phyloP scores from a whole-genome alignment of 2,113 vertebrate species.

The Poeciliopsis retropinna region DNA sequence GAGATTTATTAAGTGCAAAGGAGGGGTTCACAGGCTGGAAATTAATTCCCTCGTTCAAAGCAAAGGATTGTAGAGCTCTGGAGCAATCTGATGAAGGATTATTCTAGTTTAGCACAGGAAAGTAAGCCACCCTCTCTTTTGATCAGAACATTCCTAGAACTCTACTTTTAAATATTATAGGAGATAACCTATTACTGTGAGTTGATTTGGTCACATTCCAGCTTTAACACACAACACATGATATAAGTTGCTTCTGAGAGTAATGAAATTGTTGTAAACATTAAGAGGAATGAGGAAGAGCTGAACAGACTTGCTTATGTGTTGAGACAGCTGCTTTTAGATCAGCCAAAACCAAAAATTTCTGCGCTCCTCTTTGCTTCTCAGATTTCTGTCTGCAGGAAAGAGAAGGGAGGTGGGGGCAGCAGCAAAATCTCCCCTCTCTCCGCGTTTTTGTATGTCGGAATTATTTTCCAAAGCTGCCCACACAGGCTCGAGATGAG shows the following conservation, averaged over 20 bases:
- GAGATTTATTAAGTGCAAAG: conserved; percentile 29
- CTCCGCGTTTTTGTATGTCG: conserved; percentile 16
- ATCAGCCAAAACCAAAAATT: conserved; percentile 60
- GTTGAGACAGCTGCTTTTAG: conserved; percentile 39
- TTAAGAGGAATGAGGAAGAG: conserved; percentile 68
- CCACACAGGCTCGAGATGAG: conserved; percentile 57
- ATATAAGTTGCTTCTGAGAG: conserved; percentile 30
- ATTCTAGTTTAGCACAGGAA: conserved; percentile 45
- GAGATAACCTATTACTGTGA: conserved; percentile 8
- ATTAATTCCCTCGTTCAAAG: conserved; percentile 63
- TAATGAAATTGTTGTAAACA: conserved; percentile 47
- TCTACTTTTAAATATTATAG: background rate
- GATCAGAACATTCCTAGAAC: background rate
- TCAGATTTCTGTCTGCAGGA: conserved; percentile 72
- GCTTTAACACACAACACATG: conserved; percentile 36
- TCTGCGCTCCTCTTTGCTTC: conserved; percentile 69
- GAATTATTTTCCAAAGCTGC: conserved; percentile 68
- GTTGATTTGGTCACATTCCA: conserved; percentile 28
- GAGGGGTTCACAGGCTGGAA: conserved; percentile 66
- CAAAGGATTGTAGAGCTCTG: conserved; percentile 69
- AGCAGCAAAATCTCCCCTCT: conserved; percentile 42
- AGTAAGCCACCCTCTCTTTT: conserved; percentile 25
- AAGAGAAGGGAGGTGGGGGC: conserved; percentile 15
- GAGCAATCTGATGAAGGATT: conserved; percentile 42
- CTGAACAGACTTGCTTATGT: conserved; percentile 70